Percentiles rank a stretch among this genome's conserved stretches.
Conservation (phyloP, 2,113 vertebrate species). For the Lepisosteus oculatus region DNA sequence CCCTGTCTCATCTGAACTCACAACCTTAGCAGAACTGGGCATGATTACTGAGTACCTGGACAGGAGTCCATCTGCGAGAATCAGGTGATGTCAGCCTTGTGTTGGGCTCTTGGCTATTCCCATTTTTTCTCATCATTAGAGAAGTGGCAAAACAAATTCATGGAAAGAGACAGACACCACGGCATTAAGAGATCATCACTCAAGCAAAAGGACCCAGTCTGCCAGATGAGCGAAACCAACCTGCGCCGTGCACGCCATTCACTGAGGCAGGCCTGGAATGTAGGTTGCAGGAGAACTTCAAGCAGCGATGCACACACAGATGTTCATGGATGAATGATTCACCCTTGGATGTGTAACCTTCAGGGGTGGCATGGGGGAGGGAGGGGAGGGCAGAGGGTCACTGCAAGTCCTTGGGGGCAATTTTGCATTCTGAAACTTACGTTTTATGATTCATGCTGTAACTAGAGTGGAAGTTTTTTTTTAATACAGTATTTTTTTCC, state of each 20-base stretch:
- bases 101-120: too few relatives aligned
- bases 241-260: conserved; percentile 33
- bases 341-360: conserved; percentile 47
- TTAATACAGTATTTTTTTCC: neutral
- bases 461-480: conserved; percentile 12
- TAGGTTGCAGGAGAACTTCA: neutral
- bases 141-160: too few relatives aligned
- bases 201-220: conserved; percentile 24
- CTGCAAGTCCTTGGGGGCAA: conserved; percentile 28
- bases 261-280: conserved; percentile 13
- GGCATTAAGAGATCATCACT: too few relatives aligned
- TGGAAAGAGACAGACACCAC: too few relatives aligned
- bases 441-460: conserved; percentile 33
- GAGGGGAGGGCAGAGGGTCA: conserved; percentile 29
- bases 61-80: too few relatives aligned
- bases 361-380: conserved; percentile 30
- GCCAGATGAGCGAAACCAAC: conserved; percentile 39
- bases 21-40: too few relatives aligned
- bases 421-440: conserved; percentile 38
- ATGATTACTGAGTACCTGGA: too few relatives aligned
- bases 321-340: conserved; percentile 19
- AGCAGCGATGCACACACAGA: neutral
- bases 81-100: too few relatives aligned
- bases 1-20: too few relatives aligned
- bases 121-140: too few relatives aligned